These are phyloP conservation scores for Machaerirhynchus nigripectus DNA, from an alignment of 2,113 vertebrate species.

Conservation along the genomic window DNA sequence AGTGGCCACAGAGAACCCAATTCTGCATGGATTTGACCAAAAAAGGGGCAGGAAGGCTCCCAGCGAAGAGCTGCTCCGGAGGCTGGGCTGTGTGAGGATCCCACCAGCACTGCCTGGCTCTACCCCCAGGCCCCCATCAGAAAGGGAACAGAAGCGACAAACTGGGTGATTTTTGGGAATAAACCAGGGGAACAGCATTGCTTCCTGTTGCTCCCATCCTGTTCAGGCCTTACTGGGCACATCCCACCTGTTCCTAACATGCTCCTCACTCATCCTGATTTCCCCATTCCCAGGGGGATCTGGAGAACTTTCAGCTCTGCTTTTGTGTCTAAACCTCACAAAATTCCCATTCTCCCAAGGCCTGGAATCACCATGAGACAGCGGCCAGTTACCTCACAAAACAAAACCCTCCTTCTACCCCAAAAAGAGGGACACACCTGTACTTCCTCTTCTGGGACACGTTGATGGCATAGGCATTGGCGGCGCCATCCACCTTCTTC, in stretches of 20 bases:
- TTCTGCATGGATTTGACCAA: neutral
- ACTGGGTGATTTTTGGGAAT: neutral
- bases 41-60: neutral
- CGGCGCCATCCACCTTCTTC: slow-evolving; percentile 86
- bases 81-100: neutral
- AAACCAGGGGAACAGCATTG: fast-evolving
- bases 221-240: neutral
- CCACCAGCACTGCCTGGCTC: fast-evolving
- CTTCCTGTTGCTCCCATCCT: fast-evolving
- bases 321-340: neutral
- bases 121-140: neutral
- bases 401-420: neutral
- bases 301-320: neutral
- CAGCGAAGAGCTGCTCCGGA: neutral
- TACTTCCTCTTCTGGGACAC: slow-evolving; percentile 96
- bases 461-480: slow-evolving; percentile 90
- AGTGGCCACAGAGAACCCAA: fast-evolving
- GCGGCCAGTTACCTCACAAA: neutral
- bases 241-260: fast-evolving
- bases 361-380: neutral
- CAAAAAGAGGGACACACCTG: slow-evolving; percentile 74
- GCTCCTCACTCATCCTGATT: neutral
- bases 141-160: neutral
- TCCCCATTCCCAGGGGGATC: neutral
- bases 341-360: neutral